Conservation (phyloP, 64 coral and sea anemone genomes). For the Orbicella faveolata region DNA sequence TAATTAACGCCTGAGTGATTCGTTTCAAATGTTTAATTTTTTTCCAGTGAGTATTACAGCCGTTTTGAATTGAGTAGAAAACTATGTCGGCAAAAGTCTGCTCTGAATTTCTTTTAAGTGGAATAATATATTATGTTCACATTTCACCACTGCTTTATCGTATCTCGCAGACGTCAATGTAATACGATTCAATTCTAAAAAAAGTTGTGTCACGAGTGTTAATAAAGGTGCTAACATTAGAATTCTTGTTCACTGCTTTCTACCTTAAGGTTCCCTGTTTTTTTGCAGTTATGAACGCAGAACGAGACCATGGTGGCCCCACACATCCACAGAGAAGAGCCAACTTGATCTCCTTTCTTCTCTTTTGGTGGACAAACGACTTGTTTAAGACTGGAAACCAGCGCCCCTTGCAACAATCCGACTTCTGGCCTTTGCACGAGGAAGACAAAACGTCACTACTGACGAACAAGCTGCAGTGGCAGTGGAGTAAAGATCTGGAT, state of each 20-base stretch:
- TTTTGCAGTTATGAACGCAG: not conserved
- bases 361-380: slow-evolving; percentile 42
- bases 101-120: not conserved
- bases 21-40: too few species aligned
- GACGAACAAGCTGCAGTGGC: not conserved
- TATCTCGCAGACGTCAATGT: not conserved
- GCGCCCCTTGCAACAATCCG: slow-evolving; percentile 29
- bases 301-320: not conserved
- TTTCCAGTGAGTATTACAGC: not conserved
- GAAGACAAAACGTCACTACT: slow-evolving; percentile 28
- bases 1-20: too few species aligned
- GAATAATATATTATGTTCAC: not conserved
- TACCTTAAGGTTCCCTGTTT: not conserved
- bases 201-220: not conserved
- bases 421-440: slow-evolving; percentile 38
- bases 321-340: slow-evolving; percentile 32
- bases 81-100: not conserved
- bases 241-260: too few species aligned
- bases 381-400: slow-evolving; percentile 39
- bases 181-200: not conserved
- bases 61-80: not conserved
- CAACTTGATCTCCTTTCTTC: slow-evolving; percentile 24
- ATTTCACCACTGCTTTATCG: not conserved
- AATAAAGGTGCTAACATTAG: too few species aligned
- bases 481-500: slow-evolving; percentile 23